Evolutionary conservation across 2,113 vertebrate species (phyloP).

Genomic region (Microcebus ravelobensis): DNA sequence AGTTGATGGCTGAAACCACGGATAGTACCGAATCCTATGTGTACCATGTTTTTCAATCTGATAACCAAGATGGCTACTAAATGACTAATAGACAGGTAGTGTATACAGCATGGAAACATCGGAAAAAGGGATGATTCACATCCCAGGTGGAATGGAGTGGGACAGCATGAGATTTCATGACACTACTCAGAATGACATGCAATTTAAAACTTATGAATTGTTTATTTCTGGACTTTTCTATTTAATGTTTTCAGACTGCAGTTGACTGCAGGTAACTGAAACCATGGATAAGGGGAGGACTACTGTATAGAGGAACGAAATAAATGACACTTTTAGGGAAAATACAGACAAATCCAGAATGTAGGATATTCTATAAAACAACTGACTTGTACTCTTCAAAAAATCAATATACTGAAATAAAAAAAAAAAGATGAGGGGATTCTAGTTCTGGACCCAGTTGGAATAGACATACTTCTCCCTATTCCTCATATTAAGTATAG

Average conservation of each 20-base stretch:
- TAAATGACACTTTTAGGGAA: slow-evolving; percentile 1
- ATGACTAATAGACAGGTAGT: not conserved
- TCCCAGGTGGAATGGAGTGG: not conserved
- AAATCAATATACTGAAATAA: not conserved
- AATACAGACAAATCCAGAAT: slow-evolving; percentile 20
- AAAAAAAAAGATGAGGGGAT: not conserved
- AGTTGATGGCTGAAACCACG: not conserved
- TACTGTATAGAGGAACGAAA: not conserved
- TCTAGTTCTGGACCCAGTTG: not conserved
- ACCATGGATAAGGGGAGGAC: not conserved
- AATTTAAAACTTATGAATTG: not conserved
- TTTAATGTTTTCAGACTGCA: not conserved
- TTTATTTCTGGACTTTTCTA: not conserved
- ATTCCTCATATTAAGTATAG: not conserved
- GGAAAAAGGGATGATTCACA: not conserved
- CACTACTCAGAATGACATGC: not conserved
- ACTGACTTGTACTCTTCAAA: not conserved
- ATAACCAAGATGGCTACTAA: not conserved
- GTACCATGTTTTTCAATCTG: not conserved
- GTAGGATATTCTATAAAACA: slow-evolving; percentile 12
- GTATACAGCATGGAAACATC: not conserved
- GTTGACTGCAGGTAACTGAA: not conserved
- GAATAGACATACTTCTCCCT: not conserved
- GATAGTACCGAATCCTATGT: not conserved
- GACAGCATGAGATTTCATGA: not conserved